Base-by-base conservation (phyloP, 2,797 vertebrate genomes). In the Bucorvus abyssinicus region DNA sequence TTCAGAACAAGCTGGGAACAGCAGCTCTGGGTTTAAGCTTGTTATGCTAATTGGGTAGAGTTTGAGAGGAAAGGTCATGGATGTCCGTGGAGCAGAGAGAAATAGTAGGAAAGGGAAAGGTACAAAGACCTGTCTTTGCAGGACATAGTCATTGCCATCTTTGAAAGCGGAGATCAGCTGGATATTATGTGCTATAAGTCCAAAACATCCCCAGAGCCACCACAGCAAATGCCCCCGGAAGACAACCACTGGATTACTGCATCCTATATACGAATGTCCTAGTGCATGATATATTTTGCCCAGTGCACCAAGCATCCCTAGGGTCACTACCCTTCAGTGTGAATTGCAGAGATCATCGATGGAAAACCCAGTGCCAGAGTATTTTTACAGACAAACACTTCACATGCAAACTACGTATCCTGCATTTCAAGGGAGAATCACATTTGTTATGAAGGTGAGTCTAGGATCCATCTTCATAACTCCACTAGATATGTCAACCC, bases 331-430 rank as follows among this genome's bases (percentile, higher is more conserved):
- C 7, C 34, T 84, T 24, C 63, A 15, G 42, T 7, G 22, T 30
- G 3, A 57, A 73, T 76, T 65, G 21, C 44, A 27, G 1, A 36
- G 61, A 19, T 42, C 23, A 82, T 21, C 30, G 30, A 45, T 3
- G 7, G 75, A 87, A 79, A 84, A 79, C 4, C 36, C 50, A 30
- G 29, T 16, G 40, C 56, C 60, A 78, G 12, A 60, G 9, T 36
- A 70, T 36, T 93, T 95, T 74, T 61, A 27, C 14, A 75, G 23
- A 56, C 30, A 78, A 90, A 52, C 47, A 16, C 17, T 87, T 74
- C 7, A 22, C 47, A 34, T 63, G 17, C 24, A 49, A 77, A 74
- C 20, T 55, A 15, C 0, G 0, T 17, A 34, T 24, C 49, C 71
- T 82, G 65, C 22, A 50, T 59, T 73, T 80, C 76, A 71, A 52